Evolutionary conservation across 1,140 invertebrate genomes (phyloP).

Genomic region (Lucilia cuprina): DNA sequence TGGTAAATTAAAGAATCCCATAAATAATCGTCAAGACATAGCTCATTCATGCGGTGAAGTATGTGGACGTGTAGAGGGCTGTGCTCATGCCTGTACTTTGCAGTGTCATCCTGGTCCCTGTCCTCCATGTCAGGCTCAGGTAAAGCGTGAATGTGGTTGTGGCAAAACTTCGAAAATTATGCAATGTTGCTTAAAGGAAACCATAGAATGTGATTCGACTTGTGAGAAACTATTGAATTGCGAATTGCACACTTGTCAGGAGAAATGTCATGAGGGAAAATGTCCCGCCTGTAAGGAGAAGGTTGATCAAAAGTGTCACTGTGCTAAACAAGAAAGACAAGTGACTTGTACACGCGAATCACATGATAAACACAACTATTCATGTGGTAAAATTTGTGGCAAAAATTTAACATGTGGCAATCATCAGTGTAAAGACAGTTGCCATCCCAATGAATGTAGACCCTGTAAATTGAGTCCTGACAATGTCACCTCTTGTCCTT

Average conservation of each 20-base stretch:
- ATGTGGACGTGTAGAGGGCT: slow-evolving; percentile 75
- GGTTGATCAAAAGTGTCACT: slow-evolving; percentile 66
- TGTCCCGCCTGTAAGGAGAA: slow-evolving; percentile 74
- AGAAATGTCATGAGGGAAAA: slow-evolving; percentile 78
- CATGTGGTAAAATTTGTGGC: slow-evolving; percentile 75
- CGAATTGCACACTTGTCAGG: slow-evolving; percentile 75
- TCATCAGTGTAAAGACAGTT: slow-evolving; percentile 77
- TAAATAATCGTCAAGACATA: slow-evolving; percentile 75
- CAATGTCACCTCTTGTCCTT: slow-evolving; percentile 80
- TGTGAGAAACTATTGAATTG: slow-evolving; percentile 80
- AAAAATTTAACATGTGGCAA: slow-evolving; percentile 76
- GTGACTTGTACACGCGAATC: slow-evolving; percentile 65
- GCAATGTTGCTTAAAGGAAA: slow-evolving; percentile 73
- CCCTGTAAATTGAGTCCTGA: slow-evolving; percentile 72
- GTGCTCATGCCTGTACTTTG: slow-evolving; percentile 84
- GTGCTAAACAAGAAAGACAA: slow-evolving; percentile 61
- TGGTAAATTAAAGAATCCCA: slow-evolving; percentile 76
- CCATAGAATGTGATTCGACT: slow-evolving; percentile 74
- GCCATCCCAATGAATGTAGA: slow-evolving; percentile 74
- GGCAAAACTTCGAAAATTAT: slow-evolving; percentile 73
- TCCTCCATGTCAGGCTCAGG: slow-evolving; percentile 77
- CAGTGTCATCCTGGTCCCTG: slow-evolving; percentile 92
- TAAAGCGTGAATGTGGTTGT: slow-evolving; percentile 75
- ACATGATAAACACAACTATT: slow-evolving; percentile 62
- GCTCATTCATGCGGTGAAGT: slow-evolving; percentile 91